These are phyloP conservation scores for Cynocephalus volans DNA, from an alignment of 2,113 vertebrate species.

Conservation along the genomic window DNA sequence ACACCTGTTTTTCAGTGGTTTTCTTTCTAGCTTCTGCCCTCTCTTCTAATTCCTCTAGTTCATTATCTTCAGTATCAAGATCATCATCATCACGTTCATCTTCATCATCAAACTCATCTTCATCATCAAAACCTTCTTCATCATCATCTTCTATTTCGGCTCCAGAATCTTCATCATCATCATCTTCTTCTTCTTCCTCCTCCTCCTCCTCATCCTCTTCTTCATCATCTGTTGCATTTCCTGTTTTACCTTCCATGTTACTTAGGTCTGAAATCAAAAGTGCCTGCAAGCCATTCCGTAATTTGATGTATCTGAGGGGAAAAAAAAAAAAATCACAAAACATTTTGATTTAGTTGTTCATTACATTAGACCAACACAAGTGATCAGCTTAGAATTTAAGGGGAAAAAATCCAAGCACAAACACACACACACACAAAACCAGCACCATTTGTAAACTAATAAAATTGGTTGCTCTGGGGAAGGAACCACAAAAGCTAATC, in stretches of 20 bases:
- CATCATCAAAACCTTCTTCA: conserved; percentile 90
- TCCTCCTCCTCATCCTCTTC: conserved; percentile 88
- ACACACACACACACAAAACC: background rate
- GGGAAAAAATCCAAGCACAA: background rate
- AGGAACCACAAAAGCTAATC: conserved; percentile 22
- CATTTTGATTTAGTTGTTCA: conserved; percentile 57
- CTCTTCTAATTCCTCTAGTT: conserved; percentile 89
- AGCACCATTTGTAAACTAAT: conserved; percentile 38
- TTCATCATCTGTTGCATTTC: conserved; percentile 81
- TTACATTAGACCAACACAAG: conserved; percentile 41
- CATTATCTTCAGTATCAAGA: conserved; percentile 89
- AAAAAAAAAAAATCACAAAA: conserved; percentile 65
- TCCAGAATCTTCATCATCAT: conserved; percentile 92
- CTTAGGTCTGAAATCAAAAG: conserved; percentile 97
- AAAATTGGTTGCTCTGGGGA: background rate
- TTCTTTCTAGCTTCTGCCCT: conserved; percentile 89
- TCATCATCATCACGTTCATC: conserved; percentile 90
- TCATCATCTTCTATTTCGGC: conserved; percentile 91
- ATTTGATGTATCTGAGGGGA: conserved; percentile 92
- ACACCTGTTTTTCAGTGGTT: conserved; percentile 95
- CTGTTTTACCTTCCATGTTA: conserved; percentile 86
- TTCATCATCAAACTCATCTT: conserved; percentile 90
- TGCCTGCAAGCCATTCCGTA: conserved; percentile 94
- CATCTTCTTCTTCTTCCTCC: conserved; percentile 85
- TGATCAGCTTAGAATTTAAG: conserved; percentile 24